Evolutionary conservation across 2,888 invertebrate species (phyloP).

Genomic region (Ernsta delagoae): DNA sequence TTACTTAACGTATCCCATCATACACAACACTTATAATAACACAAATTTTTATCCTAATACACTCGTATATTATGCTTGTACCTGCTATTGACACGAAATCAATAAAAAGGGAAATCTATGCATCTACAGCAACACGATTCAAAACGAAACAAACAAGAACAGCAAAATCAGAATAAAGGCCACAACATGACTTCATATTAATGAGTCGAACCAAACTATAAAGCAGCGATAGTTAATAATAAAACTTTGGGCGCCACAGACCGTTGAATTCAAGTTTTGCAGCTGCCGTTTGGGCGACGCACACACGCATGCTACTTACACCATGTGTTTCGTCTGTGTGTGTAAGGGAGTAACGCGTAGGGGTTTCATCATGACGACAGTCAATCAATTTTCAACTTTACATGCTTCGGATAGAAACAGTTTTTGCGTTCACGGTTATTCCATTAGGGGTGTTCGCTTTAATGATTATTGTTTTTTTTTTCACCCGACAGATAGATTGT

Average conservation of each 20-base stretch:
- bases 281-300: constrained; percentile 72
- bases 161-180: background rate
- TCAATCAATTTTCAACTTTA: constrained; percentile 30
- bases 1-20: no score
- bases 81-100: no score
- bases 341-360: constrained; percentile 45
- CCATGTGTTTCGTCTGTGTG: constrained; percentile 42
- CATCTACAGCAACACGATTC: background rate
- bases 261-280: constrained; percentile 73
- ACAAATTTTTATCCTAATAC: no score
- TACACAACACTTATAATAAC: no score
- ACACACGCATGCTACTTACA: constrained; percentile 49
- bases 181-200: constrained; percentile 41
- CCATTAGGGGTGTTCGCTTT: constrained; percentile 40
- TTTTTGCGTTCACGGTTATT: background rate
- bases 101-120: background rate
- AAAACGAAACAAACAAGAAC: background rate
- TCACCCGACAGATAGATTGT: constrained; percentile 48
- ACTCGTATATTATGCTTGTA: no score
- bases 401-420: background rate
- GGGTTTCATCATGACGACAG: constrained; percentile 39
- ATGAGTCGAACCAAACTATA: constrained; percentile 40
- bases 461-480: constrained; percentile 52
- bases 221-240: constrained; percentile 51
- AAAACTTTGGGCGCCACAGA: constrained; percentile 73